phyloP scores from a whole-genome alignment of 1,140 invertebrate genomes.

The Eumaeus atala region DNA sequence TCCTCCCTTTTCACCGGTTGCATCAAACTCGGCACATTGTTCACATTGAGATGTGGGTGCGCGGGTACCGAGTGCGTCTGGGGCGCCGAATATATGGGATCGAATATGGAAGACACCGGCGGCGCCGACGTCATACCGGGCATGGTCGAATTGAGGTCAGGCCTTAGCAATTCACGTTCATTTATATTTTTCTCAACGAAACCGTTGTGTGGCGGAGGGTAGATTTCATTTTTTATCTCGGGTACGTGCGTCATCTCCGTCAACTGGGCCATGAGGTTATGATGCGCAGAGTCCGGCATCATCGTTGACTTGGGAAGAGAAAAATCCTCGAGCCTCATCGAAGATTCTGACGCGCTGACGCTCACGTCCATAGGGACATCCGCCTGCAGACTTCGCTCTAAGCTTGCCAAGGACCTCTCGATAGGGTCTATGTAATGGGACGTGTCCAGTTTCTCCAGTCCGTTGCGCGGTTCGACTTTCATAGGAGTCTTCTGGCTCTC shows the following conservation, averaged over 20 bases:
- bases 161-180: slow-evolving; percentile 49
- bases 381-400: slow-evolving; percentile 76
- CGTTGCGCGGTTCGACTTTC: slow-evolving; percentile 54
- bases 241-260: slow-evolving; percentile 61
- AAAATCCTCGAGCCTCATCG: slow-evolving; percentile 56
- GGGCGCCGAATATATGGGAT: slow-evolving; percentile 73
- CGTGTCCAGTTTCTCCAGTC: slow-evolving; percentile 55
- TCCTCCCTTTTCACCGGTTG: slow-evolving; percentile 75
- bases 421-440: slow-evolving; percentile 76
- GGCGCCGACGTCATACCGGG: slow-evolving; percentile 67
- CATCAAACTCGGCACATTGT: slow-evolving; percentile 63
- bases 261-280: slow-evolving; percentile 64
- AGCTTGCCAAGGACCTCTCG: slow-evolving; percentile 78
- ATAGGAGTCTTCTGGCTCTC: slow-evolving; percentile 37
- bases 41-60: slow-evolving; percentile 65
- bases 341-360: slow-evolving; percentile 48
- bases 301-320: slow-evolving; percentile 44
- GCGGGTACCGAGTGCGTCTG: slow-evolving; percentile 61
- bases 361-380: slow-evolving; percentile 68
- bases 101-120: slow-evolving; percentile 80
- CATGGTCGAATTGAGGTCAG: slow-evolving; percentile 61
- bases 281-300: slow-evolving; percentile 50
- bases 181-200: slow-evolving; percentile 60
- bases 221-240: slow-evolving; percentile 60
- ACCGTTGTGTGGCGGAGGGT: slow-evolving; percentile 69